Percentiles rank a stretch among this genome's conserved stretches.
Evolutionary conservation across 2,113 vertebrate species (phyloP).

Genomic region (Lepisosteus osseus): DNA sequence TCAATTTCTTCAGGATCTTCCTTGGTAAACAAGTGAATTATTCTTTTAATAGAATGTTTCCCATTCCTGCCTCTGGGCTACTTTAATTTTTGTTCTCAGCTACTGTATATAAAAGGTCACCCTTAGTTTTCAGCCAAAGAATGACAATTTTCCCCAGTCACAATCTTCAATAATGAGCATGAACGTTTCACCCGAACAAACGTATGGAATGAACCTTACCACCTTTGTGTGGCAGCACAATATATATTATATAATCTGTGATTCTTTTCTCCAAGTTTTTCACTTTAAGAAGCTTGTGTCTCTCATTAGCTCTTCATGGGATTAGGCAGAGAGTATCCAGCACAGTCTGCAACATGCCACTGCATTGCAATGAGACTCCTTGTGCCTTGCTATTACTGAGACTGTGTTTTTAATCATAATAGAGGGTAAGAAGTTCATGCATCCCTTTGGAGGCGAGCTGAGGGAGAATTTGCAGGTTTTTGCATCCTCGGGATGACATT

Average conservation of each 20-base stretch:
- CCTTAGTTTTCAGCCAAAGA: too few relatives aligned
- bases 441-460: constrained; percentile 33
- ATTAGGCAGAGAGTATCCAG: constrained; percentile 61
- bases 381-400: constrained; percentile 54
- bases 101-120: too few relatives aligned
- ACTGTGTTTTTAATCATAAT: constrained; percentile 65
- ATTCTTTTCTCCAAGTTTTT: too few relatives aligned
- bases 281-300: constrained; percentile 52
- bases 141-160: too few relatives aligned
- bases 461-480: constrained; percentile 58
- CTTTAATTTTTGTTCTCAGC: too few relatives aligned
- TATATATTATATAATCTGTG: too few relatives aligned
- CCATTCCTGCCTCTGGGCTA: too few relatives aligned
- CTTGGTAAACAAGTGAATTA: too few relatives aligned
- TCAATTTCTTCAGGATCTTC: too few relatives aligned
- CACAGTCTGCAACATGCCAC: constrained; percentile 56
- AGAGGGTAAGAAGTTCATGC: constrained; percentile 49
- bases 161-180: constrained; percentile 1
- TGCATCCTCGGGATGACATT: constrained; percentile 63
- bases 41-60: too few relatives aligned
- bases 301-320: constrained; percentile 64
- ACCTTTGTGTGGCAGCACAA: constrained; percentile 12
- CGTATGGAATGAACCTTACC: constrained; percentile 46
- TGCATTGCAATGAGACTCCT: constrained; percentile 70
- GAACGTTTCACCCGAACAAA: constrained; percentile 51